phyloP scores from a whole-genome alignment of 2,113 vertebrate species.

The Sapayoa aenigma region DNA sequence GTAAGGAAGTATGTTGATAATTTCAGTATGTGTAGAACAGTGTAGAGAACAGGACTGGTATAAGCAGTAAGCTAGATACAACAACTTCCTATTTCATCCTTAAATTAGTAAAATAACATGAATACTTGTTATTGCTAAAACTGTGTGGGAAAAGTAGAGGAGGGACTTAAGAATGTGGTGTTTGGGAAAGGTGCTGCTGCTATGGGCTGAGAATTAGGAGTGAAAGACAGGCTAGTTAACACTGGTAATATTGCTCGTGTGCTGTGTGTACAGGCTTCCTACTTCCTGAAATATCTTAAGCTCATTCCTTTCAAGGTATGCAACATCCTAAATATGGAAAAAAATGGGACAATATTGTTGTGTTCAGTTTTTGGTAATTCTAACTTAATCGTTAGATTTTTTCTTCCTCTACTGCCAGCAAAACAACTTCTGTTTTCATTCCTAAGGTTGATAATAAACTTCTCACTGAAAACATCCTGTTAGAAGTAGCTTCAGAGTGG shows the following conservation, averaged over 20 bases:
- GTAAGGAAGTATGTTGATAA: not conserved
- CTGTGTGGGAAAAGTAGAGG: not conserved
- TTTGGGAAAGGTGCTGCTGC: not conserved
- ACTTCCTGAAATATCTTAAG: not conserved
- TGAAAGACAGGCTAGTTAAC: not conserved
- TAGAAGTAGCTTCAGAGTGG: not conserved
- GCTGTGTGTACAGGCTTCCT: not conserved
- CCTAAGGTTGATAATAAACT: not conserved
- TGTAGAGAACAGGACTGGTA: not conserved
- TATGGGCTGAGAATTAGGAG: not conserved
- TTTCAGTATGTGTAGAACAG: not conserved
- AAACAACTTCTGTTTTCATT: not conserved
- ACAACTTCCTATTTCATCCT: not conserved
- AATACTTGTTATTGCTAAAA: not conserved
- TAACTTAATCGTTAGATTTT: not conserved
- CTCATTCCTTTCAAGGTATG: not conserved
- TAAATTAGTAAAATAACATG: not conserved
- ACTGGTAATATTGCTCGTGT: not conserved
- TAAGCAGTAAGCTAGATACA: not conserved
- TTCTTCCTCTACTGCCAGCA: not conserved
- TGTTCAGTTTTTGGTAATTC: not conserved
- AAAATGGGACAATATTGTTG: not conserved
- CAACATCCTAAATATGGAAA: not conserved
- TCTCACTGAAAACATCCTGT: not conserved
- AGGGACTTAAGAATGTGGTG: not conserved